Evolutionary conservation across 2,113 vertebrate species (phyloP), one percentile per base, ranked within the genome.

Genomic region (Edolisoma coerulescens): DNA sequence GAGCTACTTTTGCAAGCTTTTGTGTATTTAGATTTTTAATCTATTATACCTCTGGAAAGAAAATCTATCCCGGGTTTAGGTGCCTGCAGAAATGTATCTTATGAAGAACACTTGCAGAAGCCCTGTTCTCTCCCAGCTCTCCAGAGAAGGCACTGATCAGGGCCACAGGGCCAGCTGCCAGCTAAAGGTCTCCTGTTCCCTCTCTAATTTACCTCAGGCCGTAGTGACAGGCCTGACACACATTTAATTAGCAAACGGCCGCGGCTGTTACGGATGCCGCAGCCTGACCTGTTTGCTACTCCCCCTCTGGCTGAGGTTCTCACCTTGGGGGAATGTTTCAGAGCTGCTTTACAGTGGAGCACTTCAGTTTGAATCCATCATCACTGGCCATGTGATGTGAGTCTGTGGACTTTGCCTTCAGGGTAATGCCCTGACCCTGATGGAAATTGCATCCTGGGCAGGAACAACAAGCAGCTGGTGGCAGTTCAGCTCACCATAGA

Each of bases 351-450:
- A 7, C 17, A 50, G 56, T 9, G 1, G 2, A 88, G 53, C 42
- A 7, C 15, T 42, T 74, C 33, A 33, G 22, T n/a, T 61, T 68
- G 59, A 82, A 75, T n/a, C 49, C 39, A 14, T 23, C 14, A 4
- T 33, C 56, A 2, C 28, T 7, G 26, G 27, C 42, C 10, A 0
- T 1, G 0, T 0, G 1, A 57, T 24, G 59, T 3, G 20, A 64
- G 59, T 2, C 54, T 30, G 33, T 0, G 2, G 52, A 20, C 26
- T 32, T 53, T 39, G 30, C 35, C 44, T 67, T 13, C 44, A 26
- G 32, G 61, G 15, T 6, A 33, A 6, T 57, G 45, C 24, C 44
- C 21, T 22, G 52, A 35, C 41, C 27, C 47, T 5, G 56, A 28
- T 30, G 23, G 59, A 28, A 81, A 39, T 52, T 52, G 12, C 42